Evolutionary conservation across 2,888 invertebrate genomes (phyloP), one percentile per base, ranked within the genome.

Genomic region (Megalurothrips usitatus): DNA sequence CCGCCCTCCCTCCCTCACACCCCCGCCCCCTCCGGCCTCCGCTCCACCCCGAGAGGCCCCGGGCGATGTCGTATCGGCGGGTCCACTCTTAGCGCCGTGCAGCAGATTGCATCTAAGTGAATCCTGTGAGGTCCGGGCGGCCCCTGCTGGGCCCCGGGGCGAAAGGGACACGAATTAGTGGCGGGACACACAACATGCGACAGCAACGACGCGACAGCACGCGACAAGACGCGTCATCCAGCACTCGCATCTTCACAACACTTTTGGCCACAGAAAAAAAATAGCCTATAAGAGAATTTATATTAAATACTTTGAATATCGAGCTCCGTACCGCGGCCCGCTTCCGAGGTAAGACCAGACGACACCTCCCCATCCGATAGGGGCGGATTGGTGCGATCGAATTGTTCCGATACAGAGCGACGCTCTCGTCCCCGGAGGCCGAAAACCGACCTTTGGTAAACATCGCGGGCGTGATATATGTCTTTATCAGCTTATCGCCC

Each of bases 41-140:
- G n/a, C 34, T 4, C 34, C 34, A n/a, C 34, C 34, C 34, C 34
- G 34, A 43, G 34, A 4, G 34, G 58, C 58, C 58, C 58, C 23
- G 68, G 23, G 68, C 23, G 68, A 68, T 68, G 68, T 68, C 68
- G 23, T 23, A 26, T 9, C 23, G 68, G 12, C 12, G 26, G 23
- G 68, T 26, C 68, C 26, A 26, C 68, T 75, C 23, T 75, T 75
- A 26, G 68, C 68, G 68, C 68, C 68, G 14, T 17, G 58, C 34
- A 11, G 26, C 68, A 26, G 68, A 75, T 75, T 75, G 68, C 68
- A 75, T 75, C 68, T 75, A 75, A 75, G 68, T 75, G 68, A 75
- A 75, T 23, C 68, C 68, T 75, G 68, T 75, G 68, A 23, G 68
- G 68, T 75, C 68, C 68, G 0, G 23, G 10, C 11, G 9, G 4